Evolutionary conservation across 2,888 invertebrate species (phyloP).

Genomic region (Dorcus hopei): DNA sequence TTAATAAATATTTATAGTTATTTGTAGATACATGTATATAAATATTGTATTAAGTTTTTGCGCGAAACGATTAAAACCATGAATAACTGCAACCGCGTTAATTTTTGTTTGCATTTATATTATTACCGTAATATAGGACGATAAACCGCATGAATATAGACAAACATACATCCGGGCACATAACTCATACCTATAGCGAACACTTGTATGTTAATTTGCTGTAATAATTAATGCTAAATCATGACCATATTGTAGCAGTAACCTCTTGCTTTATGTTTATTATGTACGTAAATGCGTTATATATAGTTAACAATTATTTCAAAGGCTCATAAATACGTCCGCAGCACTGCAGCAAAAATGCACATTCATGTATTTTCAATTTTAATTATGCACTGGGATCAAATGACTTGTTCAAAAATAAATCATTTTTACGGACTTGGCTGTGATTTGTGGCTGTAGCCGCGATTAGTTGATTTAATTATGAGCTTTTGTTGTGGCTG

Average conservation of each 20-base stretch:
- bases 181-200: constrained; percentile 15
- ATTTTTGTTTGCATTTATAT: neutral
- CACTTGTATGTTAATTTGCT: constrained; percentile 23
- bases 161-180: constrained; percentile 2
- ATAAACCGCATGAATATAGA: neutral
- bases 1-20: constrained; percentile 1
- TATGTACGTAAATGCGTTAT: constrained; percentile 2
- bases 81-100: neutral
- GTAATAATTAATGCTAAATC: constrained; percentile 20
- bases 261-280: constrained; percentile 5
- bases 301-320: constrained; percentile 17
- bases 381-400: constrained; percentile 12
- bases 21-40: neutral
- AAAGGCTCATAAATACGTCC: constrained; percentile 20
- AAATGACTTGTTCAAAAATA: constrained; percentile 7
- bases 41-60: neutral
- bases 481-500: no score
- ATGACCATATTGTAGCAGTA: constrained; percentile 18
- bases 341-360: constrained; percentile 17
- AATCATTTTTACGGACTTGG: neutral
- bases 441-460: no score
- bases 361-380: constrained; percentile 5
- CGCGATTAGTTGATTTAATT: no score
- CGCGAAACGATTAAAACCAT: neutral
- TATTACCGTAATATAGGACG: neutral